phyloP scores from a whole-genome alignment of 2,888 invertebrate species.

The Folsomia manolachei region DNA sequence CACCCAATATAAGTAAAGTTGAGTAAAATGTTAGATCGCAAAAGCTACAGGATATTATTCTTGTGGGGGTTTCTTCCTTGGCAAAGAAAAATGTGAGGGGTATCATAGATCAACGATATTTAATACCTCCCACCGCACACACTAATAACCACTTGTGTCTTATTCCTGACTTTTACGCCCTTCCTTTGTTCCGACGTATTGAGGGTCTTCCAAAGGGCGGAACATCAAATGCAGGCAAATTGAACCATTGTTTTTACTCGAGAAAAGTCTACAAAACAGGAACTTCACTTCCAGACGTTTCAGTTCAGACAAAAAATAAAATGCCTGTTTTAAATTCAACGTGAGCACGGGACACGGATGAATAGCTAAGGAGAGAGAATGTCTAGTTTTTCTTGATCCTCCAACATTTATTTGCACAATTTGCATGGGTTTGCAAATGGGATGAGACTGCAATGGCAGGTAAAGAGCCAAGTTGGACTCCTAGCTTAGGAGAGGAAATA shows the following conservation, averaged over 20 bases:
- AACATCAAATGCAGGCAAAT: neutral
- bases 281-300: too few species aligned
- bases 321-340: too few species aligned
- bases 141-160: neutral
- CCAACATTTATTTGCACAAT: neutral
- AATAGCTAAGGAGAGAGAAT: too few species aligned
- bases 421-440: neutral
- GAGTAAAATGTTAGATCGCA: neutral
- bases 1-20: too few species aligned
- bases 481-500: too few species aligned
- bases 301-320: too few species aligned
- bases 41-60: too few species aligned
- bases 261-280: neutral
- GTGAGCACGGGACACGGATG: too few species aligned
- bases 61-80: neutral
- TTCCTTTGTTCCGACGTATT: too few species aligned
- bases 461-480: too few species aligned
- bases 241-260: neutral
- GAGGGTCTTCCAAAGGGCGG: too few species aligned
- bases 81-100: neutral
- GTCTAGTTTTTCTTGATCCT: neutral
- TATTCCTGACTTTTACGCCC: too few species aligned
- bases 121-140: neutral
- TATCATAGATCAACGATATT: neutral
- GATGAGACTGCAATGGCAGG: neutral